Conservation (phyloP, 2,797 vertebrate genomes). For the Malacoraja senta region DNA sequence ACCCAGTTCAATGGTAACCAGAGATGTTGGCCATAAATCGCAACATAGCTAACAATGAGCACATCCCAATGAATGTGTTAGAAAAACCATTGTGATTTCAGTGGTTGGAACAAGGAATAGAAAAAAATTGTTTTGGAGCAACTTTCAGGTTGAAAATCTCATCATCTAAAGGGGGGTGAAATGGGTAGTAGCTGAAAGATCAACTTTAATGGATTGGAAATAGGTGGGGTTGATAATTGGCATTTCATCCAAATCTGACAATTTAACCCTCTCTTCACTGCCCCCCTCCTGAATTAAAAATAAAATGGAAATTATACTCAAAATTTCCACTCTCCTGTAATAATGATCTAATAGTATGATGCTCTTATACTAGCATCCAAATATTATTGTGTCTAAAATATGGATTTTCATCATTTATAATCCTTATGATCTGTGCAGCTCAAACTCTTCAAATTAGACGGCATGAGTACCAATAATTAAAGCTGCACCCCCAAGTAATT, state of each 20-base stretch:
- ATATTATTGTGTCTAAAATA: background rate
- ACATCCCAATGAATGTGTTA: no score
- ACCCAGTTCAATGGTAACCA: no score
- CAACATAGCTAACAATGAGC: no score
- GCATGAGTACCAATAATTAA: background rate
- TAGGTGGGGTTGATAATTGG: background rate
- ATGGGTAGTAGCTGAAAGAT: background rate
- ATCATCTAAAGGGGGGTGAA: background rate
- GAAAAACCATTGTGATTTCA: background rate
- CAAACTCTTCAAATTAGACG: background rate
- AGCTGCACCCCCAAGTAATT: background rate
- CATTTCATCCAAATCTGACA: no score
- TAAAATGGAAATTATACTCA: background rate
- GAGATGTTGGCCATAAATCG: no score
- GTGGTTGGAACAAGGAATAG: background rate
- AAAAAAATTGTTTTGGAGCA: background rate
- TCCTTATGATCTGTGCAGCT: background rate
- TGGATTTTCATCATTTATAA: background rate
- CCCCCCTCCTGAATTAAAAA: background rate
- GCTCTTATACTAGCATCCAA: background rate
- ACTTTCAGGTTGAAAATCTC: background rate
- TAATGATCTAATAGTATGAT: background rate
- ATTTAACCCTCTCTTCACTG: no score
- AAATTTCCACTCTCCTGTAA: background rate
- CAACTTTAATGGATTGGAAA: background rate